Evolutionary conservation across 2,797 vertebrate species (phyloP).

Genomic region (Ibycter americanus): DNA sequence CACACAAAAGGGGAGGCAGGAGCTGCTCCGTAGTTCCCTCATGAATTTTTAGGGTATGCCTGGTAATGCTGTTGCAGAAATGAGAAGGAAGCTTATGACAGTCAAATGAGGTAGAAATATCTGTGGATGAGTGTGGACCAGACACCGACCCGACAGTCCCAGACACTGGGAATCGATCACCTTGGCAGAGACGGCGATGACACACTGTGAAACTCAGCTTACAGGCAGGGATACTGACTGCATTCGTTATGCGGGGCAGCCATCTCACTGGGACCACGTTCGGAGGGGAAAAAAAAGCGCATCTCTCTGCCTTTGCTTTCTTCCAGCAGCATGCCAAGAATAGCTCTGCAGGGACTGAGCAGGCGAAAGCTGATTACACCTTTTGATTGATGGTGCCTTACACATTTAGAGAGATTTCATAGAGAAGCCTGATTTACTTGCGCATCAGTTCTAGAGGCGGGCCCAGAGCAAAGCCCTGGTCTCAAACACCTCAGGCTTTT

Average conservation of each 20-base stretch:
- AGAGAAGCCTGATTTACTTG: slow-evolving; percentile 44
- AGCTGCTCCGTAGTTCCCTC: background rate
- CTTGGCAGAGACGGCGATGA: slow-evolving; percentile 6
- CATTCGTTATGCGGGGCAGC: background rate
- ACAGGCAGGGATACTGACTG: background rate
- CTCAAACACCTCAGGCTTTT: background rate
- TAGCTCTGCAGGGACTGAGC: slow-evolving; percentile 47
- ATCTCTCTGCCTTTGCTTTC: slow-evolving; percentile 28
- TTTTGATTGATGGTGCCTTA: slow-evolving; percentile 54
- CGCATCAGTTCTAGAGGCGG: background rate
- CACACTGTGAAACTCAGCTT: background rate
- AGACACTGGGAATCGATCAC: background rate
- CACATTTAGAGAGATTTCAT: slow-evolving; percentile 35
- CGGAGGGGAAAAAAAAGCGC: background rate
- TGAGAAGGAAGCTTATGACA: background rate
- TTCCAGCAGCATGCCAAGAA: slow-evolving; percentile 38
- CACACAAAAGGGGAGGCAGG: background rate
- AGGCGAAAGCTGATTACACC: slow-evolving; percentile 45
- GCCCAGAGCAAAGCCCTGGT: background rate
- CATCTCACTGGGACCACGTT: background rate
- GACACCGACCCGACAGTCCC: background rate
- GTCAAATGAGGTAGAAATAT: background rate
- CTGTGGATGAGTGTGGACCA: background rate
- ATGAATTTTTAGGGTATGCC: slow-evolving; percentile 32
- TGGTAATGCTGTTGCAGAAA: background rate